phyloP scores from a whole-genome alignment of 2,113 vertebrate species.

The Centropus unirufus region DNA sequence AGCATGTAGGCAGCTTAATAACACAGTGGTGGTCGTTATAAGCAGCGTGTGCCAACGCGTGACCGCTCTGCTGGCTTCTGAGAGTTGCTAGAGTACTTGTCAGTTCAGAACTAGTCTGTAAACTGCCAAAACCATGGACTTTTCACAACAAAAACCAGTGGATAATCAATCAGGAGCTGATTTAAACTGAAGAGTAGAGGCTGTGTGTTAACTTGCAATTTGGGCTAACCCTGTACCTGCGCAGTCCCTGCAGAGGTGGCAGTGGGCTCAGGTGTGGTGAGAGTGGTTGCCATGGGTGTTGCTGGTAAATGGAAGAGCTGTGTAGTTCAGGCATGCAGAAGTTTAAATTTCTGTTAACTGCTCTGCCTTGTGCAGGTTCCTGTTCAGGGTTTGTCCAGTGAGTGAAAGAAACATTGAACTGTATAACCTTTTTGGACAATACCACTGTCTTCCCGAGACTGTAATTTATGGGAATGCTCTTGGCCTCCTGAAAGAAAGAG shows the following conservation, averaged over 20 bases:
- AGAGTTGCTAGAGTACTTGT: not conserved
- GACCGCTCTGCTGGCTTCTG: not conserved
- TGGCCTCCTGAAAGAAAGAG: not conserved
- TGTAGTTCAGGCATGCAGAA: conserved; percentile 36
- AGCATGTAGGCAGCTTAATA: rapidly evolving
- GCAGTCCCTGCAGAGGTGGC: not conserved
- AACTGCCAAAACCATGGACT: not conserved
- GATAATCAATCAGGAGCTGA: not conserved
- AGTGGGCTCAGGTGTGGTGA: not conserved
- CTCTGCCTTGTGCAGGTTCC: not conserved
- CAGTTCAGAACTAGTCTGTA: not conserved
- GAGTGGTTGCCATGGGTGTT: conserved; percentile 12
- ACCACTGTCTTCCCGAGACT: not conserved
- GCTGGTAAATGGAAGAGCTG: not conserved
- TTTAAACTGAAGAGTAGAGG: not conserved
- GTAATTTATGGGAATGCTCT: not conserved
- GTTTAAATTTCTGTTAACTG: not conserved
- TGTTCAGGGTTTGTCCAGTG: not conserved
- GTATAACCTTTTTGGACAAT: not conserved
- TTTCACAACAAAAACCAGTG: not conserved
- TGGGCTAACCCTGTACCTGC: not conserved
- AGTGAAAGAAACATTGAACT: not conserved
- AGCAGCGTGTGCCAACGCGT: not conserved
- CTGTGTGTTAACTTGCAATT: not conserved
- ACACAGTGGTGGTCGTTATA: not conserved